Percentiles rank a stretch among this genome's conserved stretches.
phyloP scores from a whole-genome alignment of 1,140 invertebrate genomes.

The Centruroides vittatus region DNA sequence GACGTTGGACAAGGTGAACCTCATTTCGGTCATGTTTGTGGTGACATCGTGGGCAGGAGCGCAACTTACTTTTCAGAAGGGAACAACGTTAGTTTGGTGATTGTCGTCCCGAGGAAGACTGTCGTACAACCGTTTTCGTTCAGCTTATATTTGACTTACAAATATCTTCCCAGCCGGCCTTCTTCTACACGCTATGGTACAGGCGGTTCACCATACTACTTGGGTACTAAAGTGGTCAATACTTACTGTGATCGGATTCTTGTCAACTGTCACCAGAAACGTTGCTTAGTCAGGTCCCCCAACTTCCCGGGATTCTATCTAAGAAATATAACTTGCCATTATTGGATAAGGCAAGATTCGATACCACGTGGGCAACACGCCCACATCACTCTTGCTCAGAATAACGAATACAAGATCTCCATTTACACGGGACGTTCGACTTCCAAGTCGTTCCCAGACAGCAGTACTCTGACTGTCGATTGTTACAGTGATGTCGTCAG shows the following conservation, averaged over 20 bases:
- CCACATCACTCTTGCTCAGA: conserved; percentile 16
- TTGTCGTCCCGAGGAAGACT: conserved; percentile 14
- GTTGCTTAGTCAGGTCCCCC: conserved; percentile 16
- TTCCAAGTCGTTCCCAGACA: conserved; percentile 6
- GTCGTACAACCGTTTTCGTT: conserved; percentile 15
- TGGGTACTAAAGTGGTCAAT: conserved; percentile 10
- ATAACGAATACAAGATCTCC: conserved; percentile 22
- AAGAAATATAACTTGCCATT: conserved; percentile 19
- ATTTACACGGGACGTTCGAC: conserved; percentile 17
- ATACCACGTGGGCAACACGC: conserved; percentile 16
- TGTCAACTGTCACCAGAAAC: conserved; percentile 16
- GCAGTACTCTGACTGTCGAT: conserved; percentile 45
- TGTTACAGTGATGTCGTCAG: conserved; percentile 64
- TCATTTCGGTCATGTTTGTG: conserved; percentile 17
- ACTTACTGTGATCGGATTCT: conserved; percentile 17
- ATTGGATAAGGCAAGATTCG: conserved; percentile 14
- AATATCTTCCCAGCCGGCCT: conserved; percentile 13
- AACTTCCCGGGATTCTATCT: conserved; percentile 20
- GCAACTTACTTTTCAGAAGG: conserved; percentile 17
- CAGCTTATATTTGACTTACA: conserved; percentile 18
- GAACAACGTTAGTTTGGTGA: conserved; percentile 17
- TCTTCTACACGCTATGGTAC: background rate
- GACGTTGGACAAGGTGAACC: conserved; percentile 9
- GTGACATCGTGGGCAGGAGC: conserved; percentile 16
- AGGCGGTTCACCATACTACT: conserved; percentile 5